Conservation (phyloP, 2,797 vertebrate species). For the Sphenodon punctatus region DNA sequence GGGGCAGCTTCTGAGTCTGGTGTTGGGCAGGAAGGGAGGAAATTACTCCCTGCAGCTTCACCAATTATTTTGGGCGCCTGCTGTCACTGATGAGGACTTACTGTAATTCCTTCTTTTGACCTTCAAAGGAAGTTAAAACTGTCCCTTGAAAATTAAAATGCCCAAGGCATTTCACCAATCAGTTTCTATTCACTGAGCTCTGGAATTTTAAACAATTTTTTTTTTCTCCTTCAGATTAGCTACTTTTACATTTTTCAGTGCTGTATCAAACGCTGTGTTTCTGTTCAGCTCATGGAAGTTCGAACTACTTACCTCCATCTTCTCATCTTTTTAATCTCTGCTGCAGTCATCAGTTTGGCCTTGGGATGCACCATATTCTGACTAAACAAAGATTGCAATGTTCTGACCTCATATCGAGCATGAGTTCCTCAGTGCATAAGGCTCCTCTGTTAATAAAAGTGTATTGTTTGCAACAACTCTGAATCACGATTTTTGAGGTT, state of each 20-base stretch:
- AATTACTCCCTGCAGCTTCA: too few relatives aligned
- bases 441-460: background rate
- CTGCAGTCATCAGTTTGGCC: background rate
- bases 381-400: background rate
- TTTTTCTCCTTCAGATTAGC: background rate
- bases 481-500: background rate
- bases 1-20: too few relatives aligned
- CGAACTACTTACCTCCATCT: background rate
- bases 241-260: background rate
- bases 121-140: background rate
- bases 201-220: background rate
- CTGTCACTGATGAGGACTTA: too few relatives aligned
- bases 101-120: background rate
- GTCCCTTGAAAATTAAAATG: background rate
- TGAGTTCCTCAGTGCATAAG: background rate
- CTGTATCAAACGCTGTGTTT: background rate
- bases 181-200: background rate
- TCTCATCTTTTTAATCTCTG: background rate
- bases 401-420: background rate
- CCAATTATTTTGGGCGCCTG: too few relatives aligned
- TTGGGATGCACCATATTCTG: background rate
- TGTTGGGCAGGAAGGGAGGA: too few relatives aligned
- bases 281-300: background rate
- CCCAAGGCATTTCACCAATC: background rate
- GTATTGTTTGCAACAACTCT: background rate